Evolutionary conservation across 2,797 vertebrate genomes (phyloP).

Genomic region (Sebastes iracundus): DNA sequence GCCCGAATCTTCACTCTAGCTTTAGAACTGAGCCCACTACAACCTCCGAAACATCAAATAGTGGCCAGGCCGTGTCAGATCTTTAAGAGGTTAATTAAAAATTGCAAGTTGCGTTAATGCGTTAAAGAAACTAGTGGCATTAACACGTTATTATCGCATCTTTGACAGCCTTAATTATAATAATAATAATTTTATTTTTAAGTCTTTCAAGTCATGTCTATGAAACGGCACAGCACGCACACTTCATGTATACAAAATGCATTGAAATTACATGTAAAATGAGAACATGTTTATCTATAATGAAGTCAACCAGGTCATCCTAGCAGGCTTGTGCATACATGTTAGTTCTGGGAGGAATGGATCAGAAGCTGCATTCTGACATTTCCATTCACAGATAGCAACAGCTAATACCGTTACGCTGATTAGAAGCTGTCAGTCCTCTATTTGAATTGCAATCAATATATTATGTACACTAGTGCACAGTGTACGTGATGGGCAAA

Average conservation of each 20-base stretch:
- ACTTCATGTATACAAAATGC: background rate
- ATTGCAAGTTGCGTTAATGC: background rate
- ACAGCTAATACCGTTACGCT: slow-evolving; percentile 78
- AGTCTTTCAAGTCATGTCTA: background rate
- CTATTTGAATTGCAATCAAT: slow-evolving; percentile 78
- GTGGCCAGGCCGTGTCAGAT: too few relatives aligned
- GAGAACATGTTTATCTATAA: slow-evolving; percentile 16
- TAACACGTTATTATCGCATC: background rate
- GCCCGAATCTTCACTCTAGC: too few relatives aligned
- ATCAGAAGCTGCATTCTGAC: slow-evolving; percentile 67
- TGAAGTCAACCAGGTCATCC: slow-evolving; percentile 21
- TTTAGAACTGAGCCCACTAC: too few relatives aligned
- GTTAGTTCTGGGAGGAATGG: slow-evolving; percentile 15
- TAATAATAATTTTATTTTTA: background rate
- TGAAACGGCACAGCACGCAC: background rate
- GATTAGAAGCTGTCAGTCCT: slow-evolving; percentile 81
- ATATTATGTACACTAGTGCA: slow-evolving; percentile 68
- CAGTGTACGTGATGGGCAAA: slow-evolving; percentile 29
- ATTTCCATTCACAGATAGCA: slow-evolving; percentile 82
- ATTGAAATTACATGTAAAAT: background rate
- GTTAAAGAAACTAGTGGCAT: background rate
- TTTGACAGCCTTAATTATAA: background rate
- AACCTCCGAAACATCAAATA: too few relatives aligned
- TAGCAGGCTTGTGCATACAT: slow-evolving; percentile 12
- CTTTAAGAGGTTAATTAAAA: background rate